phyloP scores from a whole-genome alignment of 2,113 vertebrate species.

The Onychostoma macrolepis region DNA sequence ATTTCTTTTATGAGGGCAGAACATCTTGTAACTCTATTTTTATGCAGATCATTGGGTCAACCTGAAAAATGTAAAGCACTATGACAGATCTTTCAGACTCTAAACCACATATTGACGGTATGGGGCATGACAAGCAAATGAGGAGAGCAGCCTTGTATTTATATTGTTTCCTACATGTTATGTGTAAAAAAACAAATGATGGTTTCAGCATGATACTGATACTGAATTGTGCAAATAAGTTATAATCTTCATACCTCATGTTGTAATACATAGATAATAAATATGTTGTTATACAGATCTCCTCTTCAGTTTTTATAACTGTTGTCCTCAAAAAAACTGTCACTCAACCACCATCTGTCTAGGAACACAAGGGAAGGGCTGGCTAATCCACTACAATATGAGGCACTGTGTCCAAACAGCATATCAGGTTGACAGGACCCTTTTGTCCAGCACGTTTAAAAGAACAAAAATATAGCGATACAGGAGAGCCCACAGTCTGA shows the following conservation, averaged over 20 bases:
- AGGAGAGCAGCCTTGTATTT: conserved; percentile 61
- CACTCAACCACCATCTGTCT: conserved; percentile 51
- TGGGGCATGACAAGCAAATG: conserved; percentile 65
- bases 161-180: conserved; percentile 53
- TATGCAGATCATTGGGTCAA: conserved; percentile 52
- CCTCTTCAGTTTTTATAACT: conserved; percentile 42
- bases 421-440: conserved; percentile 63
- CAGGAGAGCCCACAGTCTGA: conserved; percentile 63
- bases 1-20: conserved; percentile 9
- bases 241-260: conserved; percentile 55
- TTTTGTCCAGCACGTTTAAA: conserved; percentile 58
- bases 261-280: conserved; percentile 58
- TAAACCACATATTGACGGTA: conserved; percentile 57
- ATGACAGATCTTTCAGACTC: conserved; percentile 53
- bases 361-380: conserved; percentile 38
- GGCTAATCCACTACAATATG: conserved; percentile 70
- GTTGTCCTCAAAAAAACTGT: conserved; percentile 47
- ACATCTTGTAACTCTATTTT: not conserved
- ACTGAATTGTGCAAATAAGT: conserved; percentile 62
- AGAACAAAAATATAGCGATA: conserved; percentile 66
- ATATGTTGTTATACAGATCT: conserved; percentile 47
- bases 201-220: conserved; percentile 46
- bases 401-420: conserved; percentile 74
- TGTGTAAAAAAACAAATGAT: conserved; percentile 47
- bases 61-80: conserved; percentile 24